These are phyloP conservation scores for Papilio elwesi DNA, from an alignment of 2,888 invertebrate species.

Conservation along the genomic window DNA sequence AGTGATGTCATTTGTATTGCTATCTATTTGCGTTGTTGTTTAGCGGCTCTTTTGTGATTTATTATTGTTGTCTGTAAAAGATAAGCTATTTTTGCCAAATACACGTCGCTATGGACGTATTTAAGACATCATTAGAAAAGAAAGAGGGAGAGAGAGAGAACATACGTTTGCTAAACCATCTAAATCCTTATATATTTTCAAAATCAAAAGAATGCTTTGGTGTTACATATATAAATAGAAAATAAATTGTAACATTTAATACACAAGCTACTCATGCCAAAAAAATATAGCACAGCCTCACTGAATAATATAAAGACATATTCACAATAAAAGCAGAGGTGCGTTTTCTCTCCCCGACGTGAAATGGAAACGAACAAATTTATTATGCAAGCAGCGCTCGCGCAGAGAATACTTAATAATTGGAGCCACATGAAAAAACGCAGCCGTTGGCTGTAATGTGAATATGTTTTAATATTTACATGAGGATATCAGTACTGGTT, in stretches of 20 bases:
- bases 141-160: too few species aligned
- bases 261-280: background rate
- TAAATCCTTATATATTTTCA: too few species aligned
- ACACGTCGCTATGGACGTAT: background rate
- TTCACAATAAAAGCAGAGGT: background rate
- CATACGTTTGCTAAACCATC: too few species aligned
- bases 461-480: background rate
- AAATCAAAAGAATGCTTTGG: too few species aligned
- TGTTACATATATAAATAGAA: background rate
- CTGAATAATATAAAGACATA: background rate
- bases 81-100: constrained; percentile 38
- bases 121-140: too few species aligned
- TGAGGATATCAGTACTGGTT: background rate
- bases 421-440: background rate
- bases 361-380: background rate
- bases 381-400: background rate
- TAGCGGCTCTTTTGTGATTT: constrained; percentile 28
- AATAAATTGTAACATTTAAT: background rate
- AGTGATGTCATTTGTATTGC: constrained; percentile 24
- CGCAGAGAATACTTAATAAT: background rate
- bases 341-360: background rate
- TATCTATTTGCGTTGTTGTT: constrained; percentile 29
- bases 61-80: constrained; percentile 42
- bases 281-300: background rate
- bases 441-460: background rate